Conservation (phyloP, 2,797 vertebrate genomes). For the Anguilla megastoma region DNA sequence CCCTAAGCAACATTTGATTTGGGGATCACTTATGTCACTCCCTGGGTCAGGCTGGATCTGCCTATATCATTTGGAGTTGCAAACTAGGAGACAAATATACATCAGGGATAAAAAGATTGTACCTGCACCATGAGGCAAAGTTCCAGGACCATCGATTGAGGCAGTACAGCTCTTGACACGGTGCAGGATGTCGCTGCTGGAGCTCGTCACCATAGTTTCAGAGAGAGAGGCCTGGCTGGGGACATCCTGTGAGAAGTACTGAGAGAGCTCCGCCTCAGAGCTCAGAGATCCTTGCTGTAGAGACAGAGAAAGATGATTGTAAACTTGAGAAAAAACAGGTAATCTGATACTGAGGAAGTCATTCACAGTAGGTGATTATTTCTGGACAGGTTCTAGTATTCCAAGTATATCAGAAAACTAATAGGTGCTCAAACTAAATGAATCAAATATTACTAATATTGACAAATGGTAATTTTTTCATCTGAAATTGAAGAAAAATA, state of each 20-base stretch:
- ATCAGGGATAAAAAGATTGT: neutral
- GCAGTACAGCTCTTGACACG: constrained; percentile 70
- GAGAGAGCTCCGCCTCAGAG: constrained; percentile 85
- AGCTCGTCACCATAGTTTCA: constrained; percentile 68
- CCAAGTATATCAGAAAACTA: too few species aligned
- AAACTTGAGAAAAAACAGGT: neutral
- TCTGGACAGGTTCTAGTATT: too few species aligned
- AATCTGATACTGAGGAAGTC: neutral
- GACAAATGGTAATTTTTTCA: neutral
- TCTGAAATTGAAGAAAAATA: neutral
- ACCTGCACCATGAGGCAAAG: neutral
- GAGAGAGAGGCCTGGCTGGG: constrained; percentile 70
- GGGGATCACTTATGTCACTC: too few species aligned
- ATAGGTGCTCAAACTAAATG: too few species aligned
- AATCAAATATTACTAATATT: too few species aligned
- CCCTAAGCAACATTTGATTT: too few species aligned
- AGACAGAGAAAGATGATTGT: constrained; percentile 18
- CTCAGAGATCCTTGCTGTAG: constrained; percentile 82
- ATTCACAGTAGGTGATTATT: neutral
- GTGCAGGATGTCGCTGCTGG: constrained; percentile 74
- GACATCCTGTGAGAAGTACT: constrained; percentile 79
- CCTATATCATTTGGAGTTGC: neutral
- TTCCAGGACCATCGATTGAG: constrained; percentile 21
- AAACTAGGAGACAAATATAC: neutral
- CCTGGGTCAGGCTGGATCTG: too few species aligned